Evolutionary conservation across 2,888 invertebrate genomes (phyloP).

Genomic region (Lochmaea capreae): DNA sequence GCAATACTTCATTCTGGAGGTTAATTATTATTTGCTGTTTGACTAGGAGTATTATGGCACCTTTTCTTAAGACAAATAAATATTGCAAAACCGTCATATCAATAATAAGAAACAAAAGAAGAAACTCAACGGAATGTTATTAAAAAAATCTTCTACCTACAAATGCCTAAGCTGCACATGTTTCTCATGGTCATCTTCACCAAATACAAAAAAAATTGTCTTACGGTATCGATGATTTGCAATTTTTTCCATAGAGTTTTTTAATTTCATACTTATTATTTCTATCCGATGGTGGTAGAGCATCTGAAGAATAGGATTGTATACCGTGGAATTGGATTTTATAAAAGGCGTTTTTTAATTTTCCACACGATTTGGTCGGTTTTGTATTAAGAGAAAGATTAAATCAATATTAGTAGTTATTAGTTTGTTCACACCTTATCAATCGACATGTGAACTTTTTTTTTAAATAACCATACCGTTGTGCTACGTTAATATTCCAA

Average conservation of each 20-base stretch:
- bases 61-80: too few relatives aligned
- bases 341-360: constrained; percentile 49
- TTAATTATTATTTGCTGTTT: too few relatives aligned
- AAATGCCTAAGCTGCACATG: neutral
- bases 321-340: constrained; percentile 44
- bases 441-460: constrained; percentile 15
- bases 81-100: too few relatives aligned
- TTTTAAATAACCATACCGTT: neutral
- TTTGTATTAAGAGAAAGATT: constrained; percentile 37
- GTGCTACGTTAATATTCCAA: too few relatives aligned
- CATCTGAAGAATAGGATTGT: constrained; percentile 43
- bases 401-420: constrained; percentile 46
- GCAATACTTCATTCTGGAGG: too few relatives aligned
- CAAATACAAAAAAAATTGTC: constrained; percentile 22
- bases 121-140: too few relatives aligned
- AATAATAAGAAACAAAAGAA: too few relatives aligned
- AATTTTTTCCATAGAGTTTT: constrained; percentile 36
- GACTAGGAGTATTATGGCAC: too few relatives aligned
- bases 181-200: constrained; percentile 32
- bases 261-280: constrained; percentile 49
- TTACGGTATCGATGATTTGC: constrained; percentile 42
- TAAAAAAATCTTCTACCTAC: neutral
- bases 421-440: constrained; percentile 42
- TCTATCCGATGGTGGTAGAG: constrained; percentile 39
- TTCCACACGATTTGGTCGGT: constrained; percentile 47